Conservation (phyloP, 2,888 invertebrate genomes). For the Branchellion lobata region DNA sequence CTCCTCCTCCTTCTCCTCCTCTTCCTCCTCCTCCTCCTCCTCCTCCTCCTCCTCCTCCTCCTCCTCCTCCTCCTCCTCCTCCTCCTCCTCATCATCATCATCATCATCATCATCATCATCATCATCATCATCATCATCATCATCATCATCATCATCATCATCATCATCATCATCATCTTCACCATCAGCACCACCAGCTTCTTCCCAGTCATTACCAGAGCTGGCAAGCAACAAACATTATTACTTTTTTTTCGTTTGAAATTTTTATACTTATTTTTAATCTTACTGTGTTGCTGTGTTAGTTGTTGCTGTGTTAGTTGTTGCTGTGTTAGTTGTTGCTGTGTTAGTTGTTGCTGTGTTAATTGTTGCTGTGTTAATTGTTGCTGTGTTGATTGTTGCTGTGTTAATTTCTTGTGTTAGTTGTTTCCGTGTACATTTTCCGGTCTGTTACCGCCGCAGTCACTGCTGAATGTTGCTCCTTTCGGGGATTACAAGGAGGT, state of each 20-base stretch:
- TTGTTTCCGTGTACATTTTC: too few relatives aligned
- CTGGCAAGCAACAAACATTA: background rate
- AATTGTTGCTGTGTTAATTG: too few relatives aligned
- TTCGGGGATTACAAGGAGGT: background rate
- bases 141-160: slow-evolving; percentile 14
- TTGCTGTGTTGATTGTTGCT: too few relatives aligned
- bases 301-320: slow-evolving; percentile 2
- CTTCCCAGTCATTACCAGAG: background rate
- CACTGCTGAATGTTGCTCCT: too few relatives aligned
- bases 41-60: slow-evolving; percentile 28
- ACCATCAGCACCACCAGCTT: background rate
- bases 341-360: too few relatives aligned
- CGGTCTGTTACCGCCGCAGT: too few relatives aligned
- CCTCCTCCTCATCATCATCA: too few relatives aligned
- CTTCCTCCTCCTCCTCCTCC: slow-evolving; percentile 1
- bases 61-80: slow-evolving; percentile 4
- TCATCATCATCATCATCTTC: slow-evolving; percentile 8
- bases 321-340: slow-evolving; percentile 1
- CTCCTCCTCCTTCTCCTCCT: slow-evolving; percentile 1
- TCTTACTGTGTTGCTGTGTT: background rate
- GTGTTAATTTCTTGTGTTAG: too few relatives aligned
- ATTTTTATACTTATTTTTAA: background rate
- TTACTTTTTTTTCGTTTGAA: background rate
- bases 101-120: background rate
- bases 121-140: background rate